These are phyloP conservation scores for Hipparchia semele DNA, from an alignment of 2,888 invertebrate species.

Conservation along the genomic window DNA sequence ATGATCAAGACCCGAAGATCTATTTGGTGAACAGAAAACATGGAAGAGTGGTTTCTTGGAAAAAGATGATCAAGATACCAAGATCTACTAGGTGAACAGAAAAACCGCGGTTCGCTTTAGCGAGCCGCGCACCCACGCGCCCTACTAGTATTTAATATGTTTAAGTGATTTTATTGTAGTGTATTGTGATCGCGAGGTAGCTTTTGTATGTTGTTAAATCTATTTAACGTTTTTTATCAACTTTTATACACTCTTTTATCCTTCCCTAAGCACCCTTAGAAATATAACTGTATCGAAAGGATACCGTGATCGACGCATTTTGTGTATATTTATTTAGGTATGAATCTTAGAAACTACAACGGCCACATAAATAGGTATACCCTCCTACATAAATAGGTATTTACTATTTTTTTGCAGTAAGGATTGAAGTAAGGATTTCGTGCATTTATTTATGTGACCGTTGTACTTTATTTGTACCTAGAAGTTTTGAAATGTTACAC, in stretches of 20 bases:
- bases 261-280: constrained; percentile 80
- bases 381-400: too few relatives aligned
- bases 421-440: too few relatives aligned
- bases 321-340: background rate
- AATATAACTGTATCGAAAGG: constrained; percentile 36
- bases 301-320: constrained; percentile 29
- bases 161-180: constrained; percentile 71
- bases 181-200: constrained; percentile 68
- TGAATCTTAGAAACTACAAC: background rate
- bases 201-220: constrained; percentile 82
- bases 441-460: constrained; percentile 6
- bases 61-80: too few relatives aligned
- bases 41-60: too few relatives aligned
- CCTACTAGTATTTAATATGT: constrained; percentile 54
- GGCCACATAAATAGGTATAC: background rate
- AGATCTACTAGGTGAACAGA: too few relatives aligned
- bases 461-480: background rate
- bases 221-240: constrained; percentile 79
- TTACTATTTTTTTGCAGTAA: too few relatives aligned
- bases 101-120: too few relatives aligned
- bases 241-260: constrained; percentile 82
- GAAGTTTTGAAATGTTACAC: background rate
- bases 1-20: too few relatives aligned
- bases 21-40: too few relatives aligned
- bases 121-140: too few relatives aligned